Conservation (phyloP, 1,140 invertebrate species). For the Drusus annulatus region DNA sequence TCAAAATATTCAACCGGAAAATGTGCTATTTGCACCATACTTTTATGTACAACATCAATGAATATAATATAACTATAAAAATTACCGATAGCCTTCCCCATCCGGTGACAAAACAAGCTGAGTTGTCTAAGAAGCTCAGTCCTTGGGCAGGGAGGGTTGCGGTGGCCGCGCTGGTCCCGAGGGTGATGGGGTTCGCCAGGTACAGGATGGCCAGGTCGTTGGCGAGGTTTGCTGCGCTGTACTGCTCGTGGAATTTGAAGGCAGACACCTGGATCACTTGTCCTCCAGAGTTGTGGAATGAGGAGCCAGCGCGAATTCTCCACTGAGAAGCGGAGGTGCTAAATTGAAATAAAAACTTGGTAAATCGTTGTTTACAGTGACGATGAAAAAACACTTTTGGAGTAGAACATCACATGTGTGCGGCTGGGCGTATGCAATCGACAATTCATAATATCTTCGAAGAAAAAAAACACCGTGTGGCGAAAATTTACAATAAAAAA, state of each 20-base stretch:
- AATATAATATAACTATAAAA: not conserved
- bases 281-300: conserved; percentile 48
- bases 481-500: too few species aligned
- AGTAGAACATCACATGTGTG: too few species aligned
- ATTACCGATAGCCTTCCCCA: conserved; percentile 62
- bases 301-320: conserved; percentile 51
- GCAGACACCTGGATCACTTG: conserved; percentile 43
- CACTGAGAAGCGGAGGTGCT: conserved; percentile 26
- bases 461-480: too few species aligned
- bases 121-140: conserved; percentile 57
- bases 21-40: too few species aligned
- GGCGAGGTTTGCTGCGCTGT: conserved; percentile 29
- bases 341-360: not conserved
- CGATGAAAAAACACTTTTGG: not conserved
- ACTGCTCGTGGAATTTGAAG: conserved; percentile 38
- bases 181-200: conserved; percentile 31
- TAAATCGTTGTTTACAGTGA: too few species aligned
- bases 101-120: conserved; percentile 62
- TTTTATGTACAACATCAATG: too few species aligned
- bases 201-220: conserved; percentile 45
- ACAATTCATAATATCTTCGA: too few species aligned
- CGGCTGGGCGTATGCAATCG: too few species aligned
- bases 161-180: conserved; percentile 30
- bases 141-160: conserved; percentile 51
- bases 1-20: too few species aligned